Evolutionary conservation across 2,113 vertebrate species (phyloP).

Genomic region (Trinectes maculatus): DNA sequence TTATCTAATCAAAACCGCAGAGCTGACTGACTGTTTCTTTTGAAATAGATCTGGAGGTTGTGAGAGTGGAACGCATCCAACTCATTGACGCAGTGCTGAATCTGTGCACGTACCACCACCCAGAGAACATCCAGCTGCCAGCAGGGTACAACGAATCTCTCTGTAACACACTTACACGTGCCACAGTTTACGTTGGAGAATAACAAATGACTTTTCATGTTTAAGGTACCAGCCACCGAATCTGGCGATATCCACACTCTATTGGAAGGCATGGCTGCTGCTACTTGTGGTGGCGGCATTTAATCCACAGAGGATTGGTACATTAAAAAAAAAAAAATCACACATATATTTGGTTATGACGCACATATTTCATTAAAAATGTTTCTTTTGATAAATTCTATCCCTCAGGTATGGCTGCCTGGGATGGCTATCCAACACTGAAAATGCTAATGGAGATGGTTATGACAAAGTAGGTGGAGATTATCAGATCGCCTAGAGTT

Average conservation of each 20-base stretch:
- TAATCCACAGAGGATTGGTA: constrained; percentile 98
- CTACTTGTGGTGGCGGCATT: constrained; percentile 95
- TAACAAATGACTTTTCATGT: constrained; percentile 37
- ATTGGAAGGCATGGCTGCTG: constrained; percentile 98
- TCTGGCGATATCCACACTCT: constrained; percentile 95
- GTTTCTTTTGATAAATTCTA: not conserved
- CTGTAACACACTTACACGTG: constrained; percentile 4
- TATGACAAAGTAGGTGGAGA: constrained; percentile 92
- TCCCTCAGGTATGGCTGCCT: constrained; percentile 89
- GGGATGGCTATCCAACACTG: constrained; percentile 96
- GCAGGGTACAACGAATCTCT: constrained; percentile 83
- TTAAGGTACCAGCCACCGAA: constrained; percentile 95
- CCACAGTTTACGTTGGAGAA: constrained; percentile 5
- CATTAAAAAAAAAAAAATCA: constrained; percentile 3
- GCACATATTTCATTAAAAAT: not conserved
- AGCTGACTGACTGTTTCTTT: constrained; percentile 31
- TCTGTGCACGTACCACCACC: constrained; percentile 97
- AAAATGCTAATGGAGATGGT: constrained; percentile 99
- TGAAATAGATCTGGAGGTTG: constrained; percentile 90
- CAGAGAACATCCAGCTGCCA: constrained; percentile 97
- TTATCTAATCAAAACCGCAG: not conserved
- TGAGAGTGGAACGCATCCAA: constrained; percentile 95
- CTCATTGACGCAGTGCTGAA: constrained; percentile 96
- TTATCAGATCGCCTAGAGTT: fast-evolving
- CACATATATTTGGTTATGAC: not conserved